phyloP scores from a whole-genome alignment of 1,140 invertebrate species.

The Polypedilum pembai region DNA sequence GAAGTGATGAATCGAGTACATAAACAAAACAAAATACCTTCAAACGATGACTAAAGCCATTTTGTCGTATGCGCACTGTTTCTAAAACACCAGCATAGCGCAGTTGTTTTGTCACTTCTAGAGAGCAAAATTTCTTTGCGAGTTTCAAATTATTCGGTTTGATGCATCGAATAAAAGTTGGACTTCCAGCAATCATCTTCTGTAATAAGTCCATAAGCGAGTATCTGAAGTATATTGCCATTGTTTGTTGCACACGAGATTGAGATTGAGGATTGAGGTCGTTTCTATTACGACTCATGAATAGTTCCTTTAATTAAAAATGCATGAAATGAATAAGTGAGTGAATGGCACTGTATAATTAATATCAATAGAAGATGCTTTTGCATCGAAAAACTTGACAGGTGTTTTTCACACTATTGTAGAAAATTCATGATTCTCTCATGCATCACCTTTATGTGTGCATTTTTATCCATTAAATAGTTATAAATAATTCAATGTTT shows the following conservation, averaged over 20 bases:
- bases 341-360: too few species aligned
- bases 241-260: slow-evolving; percentile 73
- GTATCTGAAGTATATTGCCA: slow-evolving; percentile 76
- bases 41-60: slow-evolving; percentile 70
- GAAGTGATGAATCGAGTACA: too few species aligned
- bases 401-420: neutral
- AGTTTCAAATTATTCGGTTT: slow-evolving; percentile 70
- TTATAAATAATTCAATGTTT: too few species aligned
- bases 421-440: neutral
- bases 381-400: too few species aligned
- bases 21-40: too few species aligned
- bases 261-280: slow-evolving; percentile 48
- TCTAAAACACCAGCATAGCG: slow-evolving; percentile 74
- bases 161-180: slow-evolving; percentile 77
- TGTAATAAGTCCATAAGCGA: slow-evolving; percentile 78
- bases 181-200: slow-evolving; percentile 70
- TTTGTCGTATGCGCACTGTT: slow-evolving; percentile 70
- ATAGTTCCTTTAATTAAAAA: too few species aligned
- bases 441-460: slow-evolving; percentile 44
- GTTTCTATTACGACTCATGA: too few species aligned
- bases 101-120: slow-evolving; percentile 67
- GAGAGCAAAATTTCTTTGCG: slow-evolving; percentile 59
- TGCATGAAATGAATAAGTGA: too few species aligned
- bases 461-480: slow-evolving; percentile 36
- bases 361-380: too few species aligned